Conservation (phyloP, 2,888 invertebrate species). For the Platerodrilus igneus region DNA sequence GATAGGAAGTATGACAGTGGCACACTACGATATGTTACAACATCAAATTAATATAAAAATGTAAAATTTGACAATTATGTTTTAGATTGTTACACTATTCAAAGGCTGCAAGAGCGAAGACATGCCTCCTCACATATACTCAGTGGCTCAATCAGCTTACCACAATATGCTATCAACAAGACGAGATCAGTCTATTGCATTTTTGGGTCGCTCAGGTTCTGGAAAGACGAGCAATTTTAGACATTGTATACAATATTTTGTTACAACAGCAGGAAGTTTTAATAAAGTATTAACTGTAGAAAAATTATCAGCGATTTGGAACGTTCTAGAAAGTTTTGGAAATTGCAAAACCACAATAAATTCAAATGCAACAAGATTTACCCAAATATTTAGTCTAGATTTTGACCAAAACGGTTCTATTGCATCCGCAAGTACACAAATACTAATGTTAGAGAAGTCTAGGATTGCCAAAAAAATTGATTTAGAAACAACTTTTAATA, state of each 20-base stretch:
- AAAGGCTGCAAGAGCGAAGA: conserved; percentile 90
- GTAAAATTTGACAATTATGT: too few relatives aligned
- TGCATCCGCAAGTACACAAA: conserved; percentile 84
- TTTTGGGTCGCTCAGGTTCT: conserved; percentile 79
- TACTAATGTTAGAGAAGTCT: conserved; percentile 74
- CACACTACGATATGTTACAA: too few relatives aligned
- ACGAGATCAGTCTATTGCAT: conserved; percentile 85
- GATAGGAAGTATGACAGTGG: too few relatives aligned
- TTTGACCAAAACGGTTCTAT: conserved; percentile 91
- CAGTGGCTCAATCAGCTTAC: conserved; percentile 89
- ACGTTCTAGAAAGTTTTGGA: conserved; percentile 85
- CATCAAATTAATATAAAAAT: too few relatives aligned
- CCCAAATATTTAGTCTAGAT: conserved; percentile 88
- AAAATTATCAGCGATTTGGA: conserved; percentile 77
- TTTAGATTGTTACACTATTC: conserved; percentile 93
- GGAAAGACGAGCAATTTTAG: conserved; percentile 88
- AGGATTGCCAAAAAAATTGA: conserved; percentile 65
- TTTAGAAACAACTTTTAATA: conserved; percentile 66
- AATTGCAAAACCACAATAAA: conserved; percentile 83
- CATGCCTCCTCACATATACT: conserved; percentile 95
- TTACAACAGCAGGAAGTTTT: conserved; percentile 70
- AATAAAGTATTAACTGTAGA: conserved; percentile 78
- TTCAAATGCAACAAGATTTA: conserved; percentile 82
- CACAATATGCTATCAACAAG: conserved; percentile 83
- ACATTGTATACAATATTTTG: conserved; percentile 82